Evolutionary conservation across 2,888 invertebrate species (phyloP).

Genomic region (Beris chalybata): DNA sequence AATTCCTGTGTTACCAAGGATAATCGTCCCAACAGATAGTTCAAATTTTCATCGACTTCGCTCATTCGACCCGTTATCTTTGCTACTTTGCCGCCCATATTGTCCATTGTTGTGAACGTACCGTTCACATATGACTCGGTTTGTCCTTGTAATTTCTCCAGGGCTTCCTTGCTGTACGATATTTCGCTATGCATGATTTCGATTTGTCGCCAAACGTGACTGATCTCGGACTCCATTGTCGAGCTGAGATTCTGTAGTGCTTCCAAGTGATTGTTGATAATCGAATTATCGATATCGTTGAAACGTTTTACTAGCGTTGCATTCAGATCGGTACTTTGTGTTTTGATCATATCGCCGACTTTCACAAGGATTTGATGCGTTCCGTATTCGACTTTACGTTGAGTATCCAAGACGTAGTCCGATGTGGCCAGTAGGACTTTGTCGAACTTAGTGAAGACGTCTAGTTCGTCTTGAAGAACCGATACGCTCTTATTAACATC

Average conservation of each 20-base stretch:
- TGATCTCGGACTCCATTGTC: constrained; percentile 78
- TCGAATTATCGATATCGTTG: constrained; percentile 68
- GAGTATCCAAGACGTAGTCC: constrained; percentile 81
- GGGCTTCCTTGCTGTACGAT: constrained; percentile 70
- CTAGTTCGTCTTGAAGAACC: constrained; percentile 60
- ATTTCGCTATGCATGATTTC: constrained; percentile 86
- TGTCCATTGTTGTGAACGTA: constrained; percentile 73
- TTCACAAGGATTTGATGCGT: constrained; percentile 79
- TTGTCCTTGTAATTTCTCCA: constrained; percentile 74
- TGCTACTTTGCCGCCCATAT: constrained; percentile 77
- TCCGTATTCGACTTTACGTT: constrained; percentile 81
- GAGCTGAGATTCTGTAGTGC: constrained; percentile 73
- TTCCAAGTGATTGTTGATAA: constrained; percentile 72
- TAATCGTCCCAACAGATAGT: constrained; percentile 76
- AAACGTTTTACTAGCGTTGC: constrained; percentile 69
- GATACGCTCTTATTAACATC: constrained; percentile 62
- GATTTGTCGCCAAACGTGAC: constrained; percentile 88
- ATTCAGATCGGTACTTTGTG: constrained; percentile 67
- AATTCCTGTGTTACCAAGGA: constrained; percentile 84
- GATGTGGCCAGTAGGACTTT: constrained; percentile 79
- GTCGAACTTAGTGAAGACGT: constrained; percentile 69
- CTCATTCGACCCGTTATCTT: constrained; percentile 75
- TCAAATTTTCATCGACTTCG: constrained; percentile 79
- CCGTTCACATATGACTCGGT: constrained; percentile 80
- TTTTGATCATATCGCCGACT: constrained; percentile 69